phyloP scores from a whole-genome alignment of 2,113 vertebrate species.

The Connochaetes taurinus region DNA sequence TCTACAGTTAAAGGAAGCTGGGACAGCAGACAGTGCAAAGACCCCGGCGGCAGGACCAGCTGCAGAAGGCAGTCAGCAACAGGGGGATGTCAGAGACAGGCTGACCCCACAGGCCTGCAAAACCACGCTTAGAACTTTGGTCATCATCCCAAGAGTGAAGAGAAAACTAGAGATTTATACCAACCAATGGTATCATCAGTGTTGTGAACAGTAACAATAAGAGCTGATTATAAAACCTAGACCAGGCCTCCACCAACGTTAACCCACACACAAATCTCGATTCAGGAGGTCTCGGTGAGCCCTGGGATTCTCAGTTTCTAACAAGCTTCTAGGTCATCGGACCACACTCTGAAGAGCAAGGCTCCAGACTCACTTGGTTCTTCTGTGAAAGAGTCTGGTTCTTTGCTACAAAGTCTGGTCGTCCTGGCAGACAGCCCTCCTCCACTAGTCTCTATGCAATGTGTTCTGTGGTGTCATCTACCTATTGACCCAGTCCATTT shows the following conservation, averaged over 20 bases:
- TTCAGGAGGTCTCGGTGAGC: not conserved
- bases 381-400: not conserved
- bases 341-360: not conserved
- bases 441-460: not conserved
- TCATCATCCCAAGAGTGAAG: not conserved
- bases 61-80: not conserved
- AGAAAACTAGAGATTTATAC: not conserved
- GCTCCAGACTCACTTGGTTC: not conserved
- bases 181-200: not conserved
- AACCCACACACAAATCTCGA: not conserved
- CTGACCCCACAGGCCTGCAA: not conserved
- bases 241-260: not conserved
- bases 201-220: not conserved
- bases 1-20: not conserved
- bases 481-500: no score
- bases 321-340: not conserved
- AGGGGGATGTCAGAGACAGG: not conserved
- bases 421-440: not conserved
- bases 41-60: not conserved
- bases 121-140: accelerated
- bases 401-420: not conserved
- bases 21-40: not conserved
- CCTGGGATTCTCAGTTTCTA: not conserved
- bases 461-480: not conserved
- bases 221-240: not conserved